Evolutionary conservation across 2,113 vertebrate genomes (phyloP).

Genomic region (Dipodomys stephensi): DNA sequence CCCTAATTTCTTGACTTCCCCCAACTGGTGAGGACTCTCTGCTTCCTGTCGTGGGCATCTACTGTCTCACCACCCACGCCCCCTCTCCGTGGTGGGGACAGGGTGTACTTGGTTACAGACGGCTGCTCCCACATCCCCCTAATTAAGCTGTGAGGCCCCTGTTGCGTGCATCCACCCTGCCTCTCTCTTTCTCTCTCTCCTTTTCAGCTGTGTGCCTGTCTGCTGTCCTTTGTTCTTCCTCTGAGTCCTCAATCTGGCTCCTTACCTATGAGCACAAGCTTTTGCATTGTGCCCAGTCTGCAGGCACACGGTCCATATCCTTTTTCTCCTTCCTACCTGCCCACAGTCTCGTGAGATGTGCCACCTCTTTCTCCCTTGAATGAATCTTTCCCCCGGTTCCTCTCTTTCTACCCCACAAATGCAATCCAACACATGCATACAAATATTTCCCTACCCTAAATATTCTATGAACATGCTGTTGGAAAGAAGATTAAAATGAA

Average conservation of each 20-base stretch:
- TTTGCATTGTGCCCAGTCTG: not conserved
- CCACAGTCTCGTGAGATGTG: not conserved
- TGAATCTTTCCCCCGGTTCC: not conserved
- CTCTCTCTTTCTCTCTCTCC: not conserved
- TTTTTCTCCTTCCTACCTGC: not conserved
- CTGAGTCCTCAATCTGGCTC: not conserved
- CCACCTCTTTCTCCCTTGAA: not conserved
- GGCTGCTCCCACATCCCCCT: conserved; percentile 31
- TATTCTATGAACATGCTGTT: not conserved
- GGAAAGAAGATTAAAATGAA: not conserved
- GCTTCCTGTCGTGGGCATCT: conserved; percentile 83
- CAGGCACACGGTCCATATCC: rapidly evolving
- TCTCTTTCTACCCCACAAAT: conserved; percentile 23
- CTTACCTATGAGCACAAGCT: not conserved
- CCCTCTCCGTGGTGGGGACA: conserved; percentile 14
- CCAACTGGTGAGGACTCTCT: conserved; percentile 68
- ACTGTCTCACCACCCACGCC: conserved; percentile 77
- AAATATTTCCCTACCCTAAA: not conserved
- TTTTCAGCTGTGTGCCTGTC: conserved; percentile 35
- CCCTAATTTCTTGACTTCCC: conserved; percentile 28
- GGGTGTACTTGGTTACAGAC: not conserved
- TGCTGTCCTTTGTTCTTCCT: conserved; percentile 9
- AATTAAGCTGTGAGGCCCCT: conserved; percentile 64
- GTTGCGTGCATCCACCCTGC: conserved; percentile 56
- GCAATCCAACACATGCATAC: not conserved